These are phyloP conservation scores for Rallus limicola DNA, from an alignment of 2,113 vertebrate genomes.

Conservation along the genomic window DNA sequence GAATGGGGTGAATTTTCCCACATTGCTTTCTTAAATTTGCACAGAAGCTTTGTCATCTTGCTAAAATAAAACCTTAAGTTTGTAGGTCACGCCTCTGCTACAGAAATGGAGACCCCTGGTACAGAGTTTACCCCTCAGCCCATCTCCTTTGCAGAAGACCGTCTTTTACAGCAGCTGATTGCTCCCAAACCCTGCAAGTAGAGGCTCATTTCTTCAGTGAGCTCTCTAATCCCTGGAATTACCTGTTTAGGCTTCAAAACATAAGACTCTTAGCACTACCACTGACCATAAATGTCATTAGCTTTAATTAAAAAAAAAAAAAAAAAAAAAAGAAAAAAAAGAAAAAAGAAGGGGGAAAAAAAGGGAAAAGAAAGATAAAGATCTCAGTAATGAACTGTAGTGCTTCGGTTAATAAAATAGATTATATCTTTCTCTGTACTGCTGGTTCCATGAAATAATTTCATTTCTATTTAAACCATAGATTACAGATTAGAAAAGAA, in stretches of 20 bases:
- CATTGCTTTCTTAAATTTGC: background rate
- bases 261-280: background rate
- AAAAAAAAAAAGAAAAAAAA: background rate
- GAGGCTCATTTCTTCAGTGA: background rate
- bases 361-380: background rate
- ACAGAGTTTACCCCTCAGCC: rapidly evolving
- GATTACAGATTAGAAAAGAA: background rate
- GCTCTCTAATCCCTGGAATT: background rate
- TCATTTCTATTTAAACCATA: background rate
- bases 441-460: background rate
- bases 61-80: background rate
- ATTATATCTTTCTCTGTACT: background rate
- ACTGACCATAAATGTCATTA: background rate
- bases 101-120: rapidly evolving
- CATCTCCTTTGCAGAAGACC: background rate
- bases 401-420: background rate
- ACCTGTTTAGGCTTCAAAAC: background rate
- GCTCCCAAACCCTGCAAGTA: background rate
- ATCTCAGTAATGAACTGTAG: background rate
- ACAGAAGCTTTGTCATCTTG: background rate
- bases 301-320: background rate
- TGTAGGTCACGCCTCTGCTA: background rate
- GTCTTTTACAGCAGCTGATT: background rate
- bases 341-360: background rate
- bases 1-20: background rate